Evolutionary conservation across 1,140 invertebrate genomes (phyloP).

Genomic region (Diorhabda carinulata): DNA sequence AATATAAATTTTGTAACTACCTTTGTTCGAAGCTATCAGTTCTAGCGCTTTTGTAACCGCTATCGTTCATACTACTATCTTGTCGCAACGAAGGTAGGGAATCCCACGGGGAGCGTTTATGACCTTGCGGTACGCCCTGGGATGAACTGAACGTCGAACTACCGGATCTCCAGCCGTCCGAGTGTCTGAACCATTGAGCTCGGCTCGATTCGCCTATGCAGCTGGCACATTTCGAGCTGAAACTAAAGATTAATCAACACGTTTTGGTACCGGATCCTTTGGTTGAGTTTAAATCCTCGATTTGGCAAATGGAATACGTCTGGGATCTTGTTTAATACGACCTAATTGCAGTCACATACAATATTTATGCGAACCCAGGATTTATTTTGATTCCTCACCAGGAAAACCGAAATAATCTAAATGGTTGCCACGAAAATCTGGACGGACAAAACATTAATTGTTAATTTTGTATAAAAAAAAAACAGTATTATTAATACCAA

Average conservation of each 20-base stretch:
- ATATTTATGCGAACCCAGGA: too few species aligned
- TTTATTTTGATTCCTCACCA: too few species aligned
- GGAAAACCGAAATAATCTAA: too few species aligned
- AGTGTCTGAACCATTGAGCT: constrained; percentile 82
- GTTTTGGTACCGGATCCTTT: too few species aligned
- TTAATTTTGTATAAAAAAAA: too few species aligned
- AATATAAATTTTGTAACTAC: constrained; percentile 49
- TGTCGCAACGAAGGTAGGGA: constrained; percentile 76
- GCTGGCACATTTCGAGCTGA: constrained; percentile 65
- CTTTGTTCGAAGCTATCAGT: constrained; percentile 82
- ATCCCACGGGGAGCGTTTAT: constrained; percentile 77
- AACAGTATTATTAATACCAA: too few species aligned
- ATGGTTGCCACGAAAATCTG: too few species aligned
- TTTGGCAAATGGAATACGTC: too few species aligned
- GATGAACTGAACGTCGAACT: constrained; percentile 64
- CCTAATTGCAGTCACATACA: too few species aligned
- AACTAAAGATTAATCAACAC: constrained; percentile 27
- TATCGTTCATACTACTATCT: constrained; percentile 77
- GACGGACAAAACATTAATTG: too few species aligned
- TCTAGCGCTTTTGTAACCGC: constrained; percentile 77
- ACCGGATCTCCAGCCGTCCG: constrained; percentile 79
- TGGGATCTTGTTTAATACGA: too few species aligned
- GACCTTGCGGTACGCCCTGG: constrained; percentile 49
- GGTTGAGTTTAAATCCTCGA: too few species aligned
- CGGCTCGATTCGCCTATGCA: constrained; percentile 80